Base-by-base conservation (phyloP, 2,888 invertebrate species). In the Isotomurus palustris region DNA sequence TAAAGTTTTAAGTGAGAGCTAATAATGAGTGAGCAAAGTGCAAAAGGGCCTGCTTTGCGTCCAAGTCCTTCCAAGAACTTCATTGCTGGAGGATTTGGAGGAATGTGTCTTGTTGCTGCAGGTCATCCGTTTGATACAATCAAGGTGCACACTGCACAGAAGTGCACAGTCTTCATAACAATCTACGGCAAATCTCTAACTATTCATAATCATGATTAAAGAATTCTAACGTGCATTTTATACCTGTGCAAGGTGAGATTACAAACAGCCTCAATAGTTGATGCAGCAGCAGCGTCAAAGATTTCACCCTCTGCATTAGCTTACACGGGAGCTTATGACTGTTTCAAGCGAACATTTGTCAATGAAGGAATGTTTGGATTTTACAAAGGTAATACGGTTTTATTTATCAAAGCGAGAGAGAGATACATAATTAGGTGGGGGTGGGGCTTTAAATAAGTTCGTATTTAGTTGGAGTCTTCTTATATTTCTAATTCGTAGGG, bases 51-150 rank as follows among this genome's bases (percentile, higher is more conserved):
- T n/a, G n/a, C n/a, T n/a, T n/a, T n/a, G n/a, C n/a, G n/a, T n/a
- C n/a, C n/a, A 27, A 48, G 48, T 10, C 55, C 35, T n/a, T 35
- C 14, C 8, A 32, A 49, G 40, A 49, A 95, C 76, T 97, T 99
- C 74, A 72, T 97, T 27, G 88, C 94, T 72, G 99, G 99, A 51
- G 96, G 96, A 55, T 89, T 93, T 75, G 96, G 95, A 40, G 96
- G 99, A 66, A 83, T 93, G 62, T 97, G 95, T 72, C 89, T 92
- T 41, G 95, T 97, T 43, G 76, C 92, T 48, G 85, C 89, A 4
- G 97, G 97, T 5, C 97, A 99, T 79, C 97, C 97, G 2, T 83
- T 99, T 75, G 97, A 99, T 76, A 99, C 97, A 2, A 87, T 82
- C 60, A 79, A 72, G 24, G 56, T 56, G 44, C 14, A n/a, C 10